Evolutionary conservation across 2,888 invertebrate genomes (phyloP).

Genomic region (Apodemia hepburni): DNA sequence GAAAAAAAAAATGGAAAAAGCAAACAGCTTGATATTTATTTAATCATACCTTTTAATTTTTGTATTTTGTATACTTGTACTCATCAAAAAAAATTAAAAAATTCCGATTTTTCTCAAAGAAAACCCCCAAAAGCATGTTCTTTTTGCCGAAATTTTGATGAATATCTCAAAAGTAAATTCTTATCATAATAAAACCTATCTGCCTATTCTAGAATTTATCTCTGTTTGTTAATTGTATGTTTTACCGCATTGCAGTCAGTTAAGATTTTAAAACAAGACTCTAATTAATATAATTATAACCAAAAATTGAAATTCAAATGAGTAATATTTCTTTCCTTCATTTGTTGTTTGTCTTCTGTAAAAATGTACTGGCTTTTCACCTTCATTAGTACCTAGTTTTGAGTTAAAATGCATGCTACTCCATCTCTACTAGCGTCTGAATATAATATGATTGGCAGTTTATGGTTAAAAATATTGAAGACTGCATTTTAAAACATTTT

Average conservation of each 20-base stretch:
- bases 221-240: conserved; percentile 28
- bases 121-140: too few relatives aligned
- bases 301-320: conserved; percentile 16
- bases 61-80: too few relatives aligned
- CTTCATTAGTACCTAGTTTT: conserved; percentile 7
- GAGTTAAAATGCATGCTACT: conserved; percentile 10
- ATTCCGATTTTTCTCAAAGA: too few relatives aligned
- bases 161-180: conserved; percentile 39
- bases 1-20: too few relatives aligned
- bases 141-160: too few relatives aligned
- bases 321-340: conserved; percentile 22
- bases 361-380: conserved; percentile 15
- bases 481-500: background rate
- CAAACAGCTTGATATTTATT: too few relatives aligned
- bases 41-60: too few relatives aligned
- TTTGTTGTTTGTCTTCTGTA: conserved; percentile 16
- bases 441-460: conserved; percentile 10
- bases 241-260: conserved; percentile 26
- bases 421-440: conserved; percentile 15
- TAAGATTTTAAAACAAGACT: conserved; percentile 22
- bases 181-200: conserved; percentile 40
- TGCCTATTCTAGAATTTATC: conserved; percentile 37
- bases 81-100: too few relatives aligned
- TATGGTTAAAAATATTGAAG: conserved; percentile 8
- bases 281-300: conserved; percentile 17